These are phyloP conservation scores for Pedionomus torquatus DNA, from an alignment of 2,113 vertebrate species.

Conservation along the genomic window DNA sequence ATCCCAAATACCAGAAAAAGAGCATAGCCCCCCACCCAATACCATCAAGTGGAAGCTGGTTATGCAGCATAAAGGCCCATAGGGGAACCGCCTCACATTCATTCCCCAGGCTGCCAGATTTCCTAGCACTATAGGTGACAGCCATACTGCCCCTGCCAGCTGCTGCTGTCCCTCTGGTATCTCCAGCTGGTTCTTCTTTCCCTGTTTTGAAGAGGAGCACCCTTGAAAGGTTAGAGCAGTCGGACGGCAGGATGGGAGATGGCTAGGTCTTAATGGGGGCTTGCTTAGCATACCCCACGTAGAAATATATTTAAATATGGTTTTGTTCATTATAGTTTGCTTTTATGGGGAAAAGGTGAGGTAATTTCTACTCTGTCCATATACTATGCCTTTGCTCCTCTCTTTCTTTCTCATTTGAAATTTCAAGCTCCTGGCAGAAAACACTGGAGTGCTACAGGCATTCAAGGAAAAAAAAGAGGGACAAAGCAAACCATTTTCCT, in stretches of 20 bases:
- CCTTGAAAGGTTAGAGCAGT: background rate
- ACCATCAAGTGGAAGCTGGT: background rate
- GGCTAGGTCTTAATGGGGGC: background rate
- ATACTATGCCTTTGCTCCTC: background rate
- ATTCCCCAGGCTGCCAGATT: background rate
- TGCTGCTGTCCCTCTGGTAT: background rate
- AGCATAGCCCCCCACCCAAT: rapidly evolving
- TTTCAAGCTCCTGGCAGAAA: background rate
- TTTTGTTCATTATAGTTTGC: background rate
- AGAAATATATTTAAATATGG: background rate
- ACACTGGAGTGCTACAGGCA: background rate
- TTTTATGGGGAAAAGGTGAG: background rate
- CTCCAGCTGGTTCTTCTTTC: background rate
- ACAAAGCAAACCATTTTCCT: background rate
- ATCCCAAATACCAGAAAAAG: too few relatives aligned
- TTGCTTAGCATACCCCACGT: background rate
- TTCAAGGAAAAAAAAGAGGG: background rate
- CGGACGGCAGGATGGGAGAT: rapidly evolving
- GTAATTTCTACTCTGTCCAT: background rate
- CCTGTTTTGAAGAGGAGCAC: background rate
- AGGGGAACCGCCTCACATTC: rapidly evolving
- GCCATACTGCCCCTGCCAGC: too few relatives aligned
- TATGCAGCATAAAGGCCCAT: rapidly evolving
- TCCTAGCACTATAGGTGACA: background rate
- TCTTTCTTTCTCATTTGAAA: background rate